These are phyloP conservation scores for Theonella swinhoei DNA, from an alignment of 37 sponge, comb jelly and placozoan genomes.

Conservation along the genomic window DNA sequence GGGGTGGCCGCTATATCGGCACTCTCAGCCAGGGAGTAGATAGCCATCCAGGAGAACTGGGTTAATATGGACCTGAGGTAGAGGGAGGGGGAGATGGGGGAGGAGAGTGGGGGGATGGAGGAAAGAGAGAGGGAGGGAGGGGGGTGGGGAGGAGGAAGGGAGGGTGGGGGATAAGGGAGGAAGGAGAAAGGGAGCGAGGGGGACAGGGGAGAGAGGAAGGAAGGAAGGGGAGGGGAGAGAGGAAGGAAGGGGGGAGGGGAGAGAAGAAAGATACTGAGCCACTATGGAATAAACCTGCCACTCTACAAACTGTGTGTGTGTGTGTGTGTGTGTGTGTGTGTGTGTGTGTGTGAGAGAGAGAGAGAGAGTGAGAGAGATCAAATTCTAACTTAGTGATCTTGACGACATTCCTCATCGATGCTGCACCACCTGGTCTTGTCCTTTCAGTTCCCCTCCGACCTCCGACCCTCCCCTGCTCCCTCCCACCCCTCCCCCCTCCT, in stretches of 20 bases:
- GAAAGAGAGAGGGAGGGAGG: neutral
- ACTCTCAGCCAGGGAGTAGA: constrained; percentile 50
- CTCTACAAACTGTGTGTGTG: too few relatives aligned
- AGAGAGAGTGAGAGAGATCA: neutral
- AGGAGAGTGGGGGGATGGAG: too few relatives aligned
- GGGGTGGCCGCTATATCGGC: constrained; percentile 60
- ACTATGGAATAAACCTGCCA: too few relatives aligned
- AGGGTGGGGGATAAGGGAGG: too few relatives aligned
- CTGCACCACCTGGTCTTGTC: too few relatives aligned
- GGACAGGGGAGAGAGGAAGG: neutral
- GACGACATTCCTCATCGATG: neutral
- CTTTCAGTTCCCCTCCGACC: neutral
- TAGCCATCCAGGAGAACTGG: constrained; percentile 64
- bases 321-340: too few relatives aligned
- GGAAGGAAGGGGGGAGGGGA: neutral
- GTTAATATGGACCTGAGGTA: constrained; percentile 46
- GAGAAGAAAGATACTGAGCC: too few relatives aligned
- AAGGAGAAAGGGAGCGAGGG: too few relatives aligned
- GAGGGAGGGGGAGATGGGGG: neutral
- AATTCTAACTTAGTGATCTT: neutral
- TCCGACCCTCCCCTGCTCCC: neutral
- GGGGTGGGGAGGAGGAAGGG: too few relatives aligned
- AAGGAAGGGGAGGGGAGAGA: neutral
- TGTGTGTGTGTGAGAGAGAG: too few relatives aligned
- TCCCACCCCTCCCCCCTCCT: neutral